Percentiles rank a stretch among this genome's conserved stretches.
Evolutionary conservation across 2,888 invertebrate species (phyloP).

Genomic region (Helobdella robusta): DNA sequence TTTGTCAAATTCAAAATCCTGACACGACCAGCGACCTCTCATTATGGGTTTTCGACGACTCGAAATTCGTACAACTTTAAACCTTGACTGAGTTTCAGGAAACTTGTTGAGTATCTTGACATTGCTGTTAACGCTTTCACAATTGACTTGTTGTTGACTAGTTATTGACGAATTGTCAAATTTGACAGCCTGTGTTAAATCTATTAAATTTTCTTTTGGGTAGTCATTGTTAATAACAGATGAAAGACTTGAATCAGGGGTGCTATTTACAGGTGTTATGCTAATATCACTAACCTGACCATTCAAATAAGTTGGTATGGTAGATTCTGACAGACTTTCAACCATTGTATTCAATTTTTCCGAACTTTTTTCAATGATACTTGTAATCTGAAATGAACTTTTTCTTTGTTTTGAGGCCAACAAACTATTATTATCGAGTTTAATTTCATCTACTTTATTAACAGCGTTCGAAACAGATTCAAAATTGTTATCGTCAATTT

Average conservation of each 20-base stretch:
- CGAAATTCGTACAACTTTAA: slow-evolving; percentile 24
- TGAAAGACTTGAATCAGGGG: neutral
- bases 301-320: neutral
- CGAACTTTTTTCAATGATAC: slow-evolving; percentile 7
- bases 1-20: slow-evolving; percentile 17
- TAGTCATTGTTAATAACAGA: neutral
- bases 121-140: neutral
- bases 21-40: slow-evolving; percentile 22
- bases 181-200: neutral
- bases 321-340: slow-evolving; percentile 12
- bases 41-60: slow-evolving; percentile 13
- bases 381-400: slow-evolving; percentile 22
- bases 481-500: too few relatives aligned
- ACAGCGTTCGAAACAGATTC: too few relatives aligned
- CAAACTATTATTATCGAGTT: too few relatives aligned
- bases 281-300: too few relatives aligned
- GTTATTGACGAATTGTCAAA: neutral
- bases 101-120: neutral
- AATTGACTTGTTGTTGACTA: neutral
- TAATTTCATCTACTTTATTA: too few relatives aligned
- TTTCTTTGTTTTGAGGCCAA: slow-evolving; percentile 9
- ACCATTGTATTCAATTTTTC: too few relatives aligned
- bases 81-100: slow-evolving; percentile 15
- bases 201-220: neutral
- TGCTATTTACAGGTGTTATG: slow-evolving; percentile 4